Evolutionary conservation across 2,113 vertebrate genomes (phyloP).

Genomic region (Charadrius vociferus): DNA sequence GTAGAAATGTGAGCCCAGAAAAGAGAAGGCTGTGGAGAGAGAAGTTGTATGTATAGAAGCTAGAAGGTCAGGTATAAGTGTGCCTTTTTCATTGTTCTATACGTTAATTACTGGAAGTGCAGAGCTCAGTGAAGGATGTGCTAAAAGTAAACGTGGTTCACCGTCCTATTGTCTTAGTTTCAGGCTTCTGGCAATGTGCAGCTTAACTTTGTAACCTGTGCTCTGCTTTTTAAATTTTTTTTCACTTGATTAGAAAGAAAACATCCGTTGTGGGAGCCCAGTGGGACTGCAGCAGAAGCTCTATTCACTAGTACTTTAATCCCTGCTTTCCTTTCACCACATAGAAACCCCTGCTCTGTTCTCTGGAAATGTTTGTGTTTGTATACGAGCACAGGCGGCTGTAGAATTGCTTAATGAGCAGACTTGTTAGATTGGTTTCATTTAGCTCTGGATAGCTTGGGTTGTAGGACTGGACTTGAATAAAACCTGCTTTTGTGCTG

Average conservation of each 20-base stretch:
- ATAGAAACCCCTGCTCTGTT: neutral
- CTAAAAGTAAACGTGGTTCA: neutral
- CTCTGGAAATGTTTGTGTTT: neutral
- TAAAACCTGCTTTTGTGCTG: neutral
- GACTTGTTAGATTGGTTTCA: neutral
- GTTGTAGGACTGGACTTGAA: neutral
- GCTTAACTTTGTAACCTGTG: slow-evolving; percentile 23
- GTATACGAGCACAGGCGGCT: neutral
- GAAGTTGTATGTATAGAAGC: neutral
- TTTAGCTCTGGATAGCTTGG: neutral
- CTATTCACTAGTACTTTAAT: neutral
- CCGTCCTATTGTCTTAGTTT: slow-evolving; percentile 40
- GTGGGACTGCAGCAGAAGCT: neutral
- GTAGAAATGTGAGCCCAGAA: neutral
- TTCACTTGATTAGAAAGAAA: neutral
- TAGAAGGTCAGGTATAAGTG: neutral
- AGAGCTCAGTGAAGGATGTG: slow-evolving; percentile 26
- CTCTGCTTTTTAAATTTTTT: neutral
- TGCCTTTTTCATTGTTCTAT: slow-evolving; percentile 23
- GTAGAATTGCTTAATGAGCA: neutral
- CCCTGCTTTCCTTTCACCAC: neutral
- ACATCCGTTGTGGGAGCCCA: slow-evolving; percentile 1
- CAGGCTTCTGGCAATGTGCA: neutral
- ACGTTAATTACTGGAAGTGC: slow-evolving; percentile 36
- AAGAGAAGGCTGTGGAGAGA: neutral